Evolutionary conservation across 1,140 invertebrate species (phyloP).

Genomic region (Drosophila dunni): DNA sequence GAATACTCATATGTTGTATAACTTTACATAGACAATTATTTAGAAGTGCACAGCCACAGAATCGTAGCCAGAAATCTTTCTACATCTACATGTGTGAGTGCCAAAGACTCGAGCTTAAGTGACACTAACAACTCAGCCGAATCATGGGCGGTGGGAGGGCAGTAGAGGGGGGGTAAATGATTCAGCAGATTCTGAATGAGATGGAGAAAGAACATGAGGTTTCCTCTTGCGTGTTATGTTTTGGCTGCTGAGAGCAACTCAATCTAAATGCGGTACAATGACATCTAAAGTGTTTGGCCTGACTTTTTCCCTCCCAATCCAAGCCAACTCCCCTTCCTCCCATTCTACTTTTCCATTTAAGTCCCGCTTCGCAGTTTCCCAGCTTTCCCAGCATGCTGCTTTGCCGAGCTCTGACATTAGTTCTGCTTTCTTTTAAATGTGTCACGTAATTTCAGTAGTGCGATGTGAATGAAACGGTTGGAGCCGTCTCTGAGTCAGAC

Average conservation of each 20-base stretch:
- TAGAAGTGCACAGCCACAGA: conserved; percentile 67
- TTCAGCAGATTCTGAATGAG: conserved; percentile 13
- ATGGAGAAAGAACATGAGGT: conserved; percentile 11
- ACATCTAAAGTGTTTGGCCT: conserved; percentile 80
- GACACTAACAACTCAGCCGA: conserved; percentile 69
- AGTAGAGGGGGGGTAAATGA: background rate
- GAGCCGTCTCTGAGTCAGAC: conserved; percentile 27
- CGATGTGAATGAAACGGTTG: background rate
- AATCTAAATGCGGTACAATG: conserved; percentile 83
- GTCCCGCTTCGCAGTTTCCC: background rate
- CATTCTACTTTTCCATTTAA: background rate
- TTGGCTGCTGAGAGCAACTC: conserved; percentile 79
- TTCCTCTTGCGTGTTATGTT: conserved; percentile 66
- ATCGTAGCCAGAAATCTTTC: conserved; percentile 36
- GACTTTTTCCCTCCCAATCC: conserved; percentile 43
- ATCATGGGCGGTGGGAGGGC: background rate
- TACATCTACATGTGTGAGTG: conserved; percentile 67
- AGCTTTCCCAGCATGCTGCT: conserved; percentile 21
- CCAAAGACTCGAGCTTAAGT: conserved; percentile 78
- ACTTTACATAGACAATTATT: conserved; percentile 81
- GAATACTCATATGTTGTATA: conserved; percentile 56
- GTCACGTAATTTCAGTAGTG: conserved; percentile 73
- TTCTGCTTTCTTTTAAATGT: conserved; percentile 81
- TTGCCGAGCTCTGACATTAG: conserved; percentile 68
- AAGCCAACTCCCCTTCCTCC: conserved; percentile 34